These are phyloP conservation scores for Pediacus dermestoides DNA, from an alignment of 2,888 invertebrate genomes.

Conservation along the genomic window DNA sequence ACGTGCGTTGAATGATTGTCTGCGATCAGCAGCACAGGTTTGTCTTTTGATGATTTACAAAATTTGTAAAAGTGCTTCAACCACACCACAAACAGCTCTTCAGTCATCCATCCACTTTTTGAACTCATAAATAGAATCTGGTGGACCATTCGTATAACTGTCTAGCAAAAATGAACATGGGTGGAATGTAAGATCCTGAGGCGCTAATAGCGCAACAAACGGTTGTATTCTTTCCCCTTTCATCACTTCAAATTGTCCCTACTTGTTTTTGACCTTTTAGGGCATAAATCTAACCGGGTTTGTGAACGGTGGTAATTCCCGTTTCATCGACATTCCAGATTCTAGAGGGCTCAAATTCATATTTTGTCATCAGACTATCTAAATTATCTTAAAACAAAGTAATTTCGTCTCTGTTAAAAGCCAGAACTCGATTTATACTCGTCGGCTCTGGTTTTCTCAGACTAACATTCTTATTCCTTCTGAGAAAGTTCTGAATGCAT, in stretches of 20 bases:
- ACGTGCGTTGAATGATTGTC: slow-evolving; percentile 30
- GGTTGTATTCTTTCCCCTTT: slow-evolving; percentile 33
- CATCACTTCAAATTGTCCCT: slow-evolving; percentile 6
- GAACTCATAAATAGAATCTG: slow-evolving; percentile 33
- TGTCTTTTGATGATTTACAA: slow-evolving; percentile 35
- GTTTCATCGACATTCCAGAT: slow-evolving; percentile 34
- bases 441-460: slow-evolving; percentile 15
- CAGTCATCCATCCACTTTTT: slow-evolving; percentile 37
- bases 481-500: slow-evolving; percentile 15
- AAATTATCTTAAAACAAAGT: slow-evolving; percentile 19
- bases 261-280: slow-evolving; percentile 24
- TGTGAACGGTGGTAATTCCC: slow-evolving; percentile 27
- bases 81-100: slow-evolving; percentile 23
- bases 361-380: slow-evolving; percentile 21
- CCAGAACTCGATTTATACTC: slow-evolving; percentile 20
- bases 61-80: slow-evolving; percentile 21
- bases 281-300: slow-evolving; percentile 35
- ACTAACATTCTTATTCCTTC: slow-evolving; percentile 7
- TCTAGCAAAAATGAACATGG: slow-evolving; percentile 30
- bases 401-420: slow-evolving; percentile 31
- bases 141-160: slow-evolving; percentile 30
- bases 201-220: slow-evolving; percentile 27
- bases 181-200: slow-evolving; percentile 32
- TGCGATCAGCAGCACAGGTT: slow-evolving; percentile 37
- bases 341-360: slow-evolving; percentile 28